Base-by-base conservation (phyloP, 2,113 vertebrate species). In the Dicrurus megarhynchus region DNA sequence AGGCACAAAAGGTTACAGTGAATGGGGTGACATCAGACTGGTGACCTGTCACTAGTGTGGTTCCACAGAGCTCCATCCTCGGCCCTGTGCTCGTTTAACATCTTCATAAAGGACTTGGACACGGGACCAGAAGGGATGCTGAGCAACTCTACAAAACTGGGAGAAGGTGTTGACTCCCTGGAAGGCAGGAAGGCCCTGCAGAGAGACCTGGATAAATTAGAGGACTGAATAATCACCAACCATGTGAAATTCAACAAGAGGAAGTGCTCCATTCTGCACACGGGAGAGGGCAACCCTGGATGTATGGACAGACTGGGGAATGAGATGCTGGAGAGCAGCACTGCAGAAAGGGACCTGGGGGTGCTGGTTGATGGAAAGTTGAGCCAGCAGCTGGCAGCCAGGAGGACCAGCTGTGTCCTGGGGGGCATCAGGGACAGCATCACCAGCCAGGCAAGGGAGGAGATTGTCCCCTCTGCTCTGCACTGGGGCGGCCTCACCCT, bases 381-480 rank as follows among this genome's bases (percentile, higher is more conserved):
- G 27, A 77, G 14, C 18, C 27, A 69, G 46, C 21, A 59, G 61
- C 44, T 37, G 32, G 61, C 35, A 76, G 61, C 71, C 71, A 42
- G 1, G 6, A 67, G 42, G 35, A 10, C 1, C 16, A 26, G 1
- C 6, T 2, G 1, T 52, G 15, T 35, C 19, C 46, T 71, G 20
- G 13, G 19, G 35, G 13, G 7, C 44, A 52, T 37, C 71, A 59
- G 17, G 52, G 2, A 4, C 37, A 50, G 53, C 44, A 59, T 37
- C 1, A 3, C 44, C 53, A 68, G 44, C 26, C 5, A 2, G 53
- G 14, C 37, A 18, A 52, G 11, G 32, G 37, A 50, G 30, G 35
- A 21, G 61, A 59, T 50, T 59, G 52, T 21, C 32, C 9, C 4
- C 67, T 32, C 7, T 60, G 44, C 65, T 73, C 7, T 65, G 35